Evolutionary conservation across 1,140 invertebrate genomes (phyloP), one percentile per base, ranked within the genome.

Genomic region (Bombus superbus): DNA sequence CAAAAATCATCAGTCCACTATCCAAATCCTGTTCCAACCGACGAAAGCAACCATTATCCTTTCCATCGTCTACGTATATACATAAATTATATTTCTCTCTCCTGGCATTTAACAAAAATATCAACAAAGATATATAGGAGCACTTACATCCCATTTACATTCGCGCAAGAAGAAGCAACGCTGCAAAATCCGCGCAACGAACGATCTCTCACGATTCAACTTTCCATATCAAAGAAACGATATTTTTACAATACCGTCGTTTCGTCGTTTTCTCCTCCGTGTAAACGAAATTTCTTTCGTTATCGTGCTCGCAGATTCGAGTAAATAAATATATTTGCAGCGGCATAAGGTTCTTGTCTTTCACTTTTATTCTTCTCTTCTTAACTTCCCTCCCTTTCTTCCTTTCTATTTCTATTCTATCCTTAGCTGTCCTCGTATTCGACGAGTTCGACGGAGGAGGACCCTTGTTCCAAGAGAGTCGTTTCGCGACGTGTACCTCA

Each of bases 141-240:
- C 8, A 74, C 3, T 42, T 42, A 38, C 59, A 68, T 35, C 3
- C 25, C 42, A 80, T 69, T 80, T 69, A 32, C 64, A 53, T 53
- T 38, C 32, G 62, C 13, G 35, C 8, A 28, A 38, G 40, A 3
- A 18, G 28, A 77, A 22, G 13, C 57, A 28, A 15, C 74, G 28
- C 64, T 32, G n/a, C n/a, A 53, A 77, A 69, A 78, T 57, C 35
- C 9, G 0, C 1, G 15, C 13, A 25, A 32, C 32, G 73, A 38
- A 42, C 28, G 9, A 3, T 35, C n/a, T 22, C 32, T 35, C 32
- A 15, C 44, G n/a, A 78, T 40, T n/a, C 35, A 64, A 80, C 40
- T 80, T 72, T 85, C 76, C 57, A 80, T 85, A 80, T 85, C 83
- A 85, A 85, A 85, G 66, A 75, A 47, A 84, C 15, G 53, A 71